Conservation (phyloP, 2,113 vertebrate genomes). For the Murina feae region DNA sequence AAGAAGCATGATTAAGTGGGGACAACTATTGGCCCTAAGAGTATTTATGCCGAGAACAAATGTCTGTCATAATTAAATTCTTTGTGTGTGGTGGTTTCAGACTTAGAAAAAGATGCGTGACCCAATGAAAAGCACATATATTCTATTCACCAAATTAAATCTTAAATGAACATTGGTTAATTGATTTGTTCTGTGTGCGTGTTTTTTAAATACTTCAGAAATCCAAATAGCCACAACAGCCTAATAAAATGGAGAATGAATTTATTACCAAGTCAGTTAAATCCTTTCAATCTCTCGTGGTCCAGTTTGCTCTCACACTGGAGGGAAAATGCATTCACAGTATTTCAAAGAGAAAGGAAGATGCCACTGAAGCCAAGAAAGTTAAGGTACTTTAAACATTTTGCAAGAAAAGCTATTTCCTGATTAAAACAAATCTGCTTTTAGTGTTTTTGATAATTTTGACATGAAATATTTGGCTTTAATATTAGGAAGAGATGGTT, state of each 20-base stretch:
- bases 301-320: slow-evolving; percentile 17
- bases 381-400: slow-evolving; percentile 48
- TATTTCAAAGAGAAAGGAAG: slow-evolving; percentile 67
- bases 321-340: slow-evolving; percentile 60
- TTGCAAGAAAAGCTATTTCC: slow-evolving; percentile 69
- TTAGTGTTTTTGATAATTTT: slow-evolving; percentile 73
- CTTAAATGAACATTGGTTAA: slow-evolving; percentile 78
- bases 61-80: slow-evolving; percentile 72
- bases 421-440: slow-evolving; percentile 73
- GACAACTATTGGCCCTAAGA: slow-evolving; percentile 54
- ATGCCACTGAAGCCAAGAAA: slow-evolving; percentile 49
- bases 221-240: slow-evolving; percentile 66
- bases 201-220: slow-evolving; percentile 65
- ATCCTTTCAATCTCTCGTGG: slow-evolving; percentile 25
- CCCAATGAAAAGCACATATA: slow-evolving; percentile 79
- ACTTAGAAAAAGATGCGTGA: slow-evolving; percentile 74
- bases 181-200: slow-evolving; percentile 77
- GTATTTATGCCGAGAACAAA: slow-evolving; percentile 74
- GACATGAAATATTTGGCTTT: slow-evolving; percentile 77
- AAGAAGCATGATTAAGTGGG: slow-evolving; percentile 75
- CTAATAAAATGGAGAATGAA: slow-evolving; percentile 72
- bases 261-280: slow-evolving; percentile 71
- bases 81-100: slow-evolving; percentile 70
- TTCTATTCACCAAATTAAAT: slow-evolving; percentile 81
- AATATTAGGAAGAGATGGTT: slow-evolving; percentile 73